phyloP scores from a whole-genome alignment of 2,888 invertebrate genomes.

The Ditula angustiorana region DNA sequence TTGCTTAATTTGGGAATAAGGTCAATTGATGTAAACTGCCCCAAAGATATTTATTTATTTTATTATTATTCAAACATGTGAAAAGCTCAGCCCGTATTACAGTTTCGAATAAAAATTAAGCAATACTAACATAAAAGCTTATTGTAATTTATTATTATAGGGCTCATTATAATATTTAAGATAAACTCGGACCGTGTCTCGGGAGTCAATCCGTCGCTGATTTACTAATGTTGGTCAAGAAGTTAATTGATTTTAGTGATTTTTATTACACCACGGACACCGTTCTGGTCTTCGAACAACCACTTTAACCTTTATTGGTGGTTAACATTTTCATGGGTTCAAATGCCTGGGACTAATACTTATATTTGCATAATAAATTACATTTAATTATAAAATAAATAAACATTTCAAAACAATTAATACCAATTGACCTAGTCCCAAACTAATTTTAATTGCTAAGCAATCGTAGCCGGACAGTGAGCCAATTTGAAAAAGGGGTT shows the following conservation, averaged over 20 bases:
- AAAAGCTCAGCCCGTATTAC: not conserved
- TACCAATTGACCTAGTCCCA: too few relatives aligned
- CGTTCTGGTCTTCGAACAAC: slow-evolving; percentile 4
- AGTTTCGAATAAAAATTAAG: slow-evolving; percentile 8
- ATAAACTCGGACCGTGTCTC: slow-evolving; percentile 17
- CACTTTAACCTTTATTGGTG: slow-evolving; percentile 10
- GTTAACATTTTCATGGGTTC: not conserved
- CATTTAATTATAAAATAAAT: too few relatives aligned
- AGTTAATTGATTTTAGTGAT: slow-evolving; percentile 25
- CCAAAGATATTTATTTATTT: too few relatives aligned
- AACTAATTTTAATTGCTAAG: too few relatives aligned
- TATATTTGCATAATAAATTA: too few relatives aligned
- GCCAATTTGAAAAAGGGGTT: too few relatives aligned
- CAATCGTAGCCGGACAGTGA: too few relatives aligned
- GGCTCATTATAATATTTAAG: slow-evolving; percentile 33
- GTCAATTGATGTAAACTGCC: too few relatives aligned
- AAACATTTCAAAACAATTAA: too few relatives aligned
- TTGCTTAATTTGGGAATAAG: too few relatives aligned
- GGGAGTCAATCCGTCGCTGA: slow-evolving; percentile 15
- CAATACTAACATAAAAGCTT: slow-evolving; percentile 30
- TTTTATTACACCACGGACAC: slow-evolving; percentile 15
- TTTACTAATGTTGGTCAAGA: slow-evolving; percentile 30
- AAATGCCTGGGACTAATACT: too few relatives aligned
- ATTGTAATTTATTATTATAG: slow-evolving; percentile 27
- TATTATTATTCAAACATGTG: too few relatives aligned